Conservation (phyloP, 2,797 vertebrate species). For the Lepilemur septentrionalis region DNA sequence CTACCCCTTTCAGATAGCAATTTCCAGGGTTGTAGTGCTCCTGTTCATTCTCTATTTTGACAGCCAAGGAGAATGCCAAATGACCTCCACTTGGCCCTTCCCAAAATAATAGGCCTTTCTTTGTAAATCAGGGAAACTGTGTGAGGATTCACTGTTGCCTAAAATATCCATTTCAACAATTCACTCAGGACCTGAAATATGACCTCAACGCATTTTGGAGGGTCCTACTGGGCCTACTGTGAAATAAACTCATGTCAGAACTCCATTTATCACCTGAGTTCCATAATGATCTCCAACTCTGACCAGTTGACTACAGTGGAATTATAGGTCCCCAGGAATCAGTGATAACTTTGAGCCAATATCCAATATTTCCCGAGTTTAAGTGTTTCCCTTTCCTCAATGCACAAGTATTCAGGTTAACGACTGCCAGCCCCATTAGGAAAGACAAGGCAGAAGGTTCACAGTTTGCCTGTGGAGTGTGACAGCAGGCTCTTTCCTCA, state of each 20-base stretch:
- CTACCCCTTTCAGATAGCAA: background rate
- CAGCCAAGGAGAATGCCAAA: background rate
- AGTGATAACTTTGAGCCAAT: background rate
- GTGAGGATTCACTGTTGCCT: background rate
- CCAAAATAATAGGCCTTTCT: background rate
- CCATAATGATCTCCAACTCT: background rate
- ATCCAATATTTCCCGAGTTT: background rate
- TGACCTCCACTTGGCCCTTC: background rate
- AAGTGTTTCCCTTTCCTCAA: background rate
- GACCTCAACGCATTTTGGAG: background rate
- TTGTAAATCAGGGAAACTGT: background rate
- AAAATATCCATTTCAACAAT: slow-evolving; percentile 4
- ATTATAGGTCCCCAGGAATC: background rate
- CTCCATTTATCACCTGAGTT: background rate
- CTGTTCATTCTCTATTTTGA: background rate
- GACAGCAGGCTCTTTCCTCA: background rate
- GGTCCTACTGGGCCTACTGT: background rate
- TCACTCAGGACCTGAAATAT: slow-evolving; percentile 19
- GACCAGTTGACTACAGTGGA: background rate
- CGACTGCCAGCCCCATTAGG: background rate
- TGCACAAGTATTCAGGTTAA: slow-evolving; percentile 1
- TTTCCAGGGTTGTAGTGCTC: background rate
- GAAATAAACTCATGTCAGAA: background rate
- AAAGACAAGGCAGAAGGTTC: background rate
- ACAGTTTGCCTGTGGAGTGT: background rate